A percentile compares a stretch with the other conserved stretches of the same genome.
phyloP scores from a whole-genome alignment of 2,888 invertebrate species.

The Drosophila nr. perissopoda region DNA sequence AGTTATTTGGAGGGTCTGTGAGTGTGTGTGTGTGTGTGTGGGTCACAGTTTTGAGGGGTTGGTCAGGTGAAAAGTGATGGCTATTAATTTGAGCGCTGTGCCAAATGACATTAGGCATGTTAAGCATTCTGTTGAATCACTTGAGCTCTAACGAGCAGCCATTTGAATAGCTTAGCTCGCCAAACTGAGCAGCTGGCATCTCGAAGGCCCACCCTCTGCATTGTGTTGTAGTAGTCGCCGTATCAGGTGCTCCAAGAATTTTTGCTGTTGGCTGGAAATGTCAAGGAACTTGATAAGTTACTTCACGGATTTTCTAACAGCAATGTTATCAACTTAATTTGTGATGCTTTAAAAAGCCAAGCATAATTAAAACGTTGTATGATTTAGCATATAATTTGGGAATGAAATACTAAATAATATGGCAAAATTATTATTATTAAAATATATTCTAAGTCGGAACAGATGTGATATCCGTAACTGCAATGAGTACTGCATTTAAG shows the following conservation, averaged over 20 bases:
- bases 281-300: slow-evolving; percentile 51
- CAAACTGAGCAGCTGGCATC: slow-evolving; percentile 40
- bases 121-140: slow-evolving; percentile 78
- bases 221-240: not conserved
- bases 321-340: slow-evolving; percentile 11
- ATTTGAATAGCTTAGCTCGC: slow-evolving; percentile 72
- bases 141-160: slow-evolving; percentile 76
- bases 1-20: slow-evolving; percentile 9
- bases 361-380: not conserved
- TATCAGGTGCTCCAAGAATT: slow-evolving; percentile 42
- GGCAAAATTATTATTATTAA: too few relatives aligned
- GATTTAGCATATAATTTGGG: not conserved
- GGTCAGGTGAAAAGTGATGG: slow-evolving; percentile 78
- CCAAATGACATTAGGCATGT: slow-evolving; percentile 80
- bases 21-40: not conserved
- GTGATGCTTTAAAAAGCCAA: slow-evolving; percentile 1
- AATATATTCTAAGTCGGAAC: not conserved
- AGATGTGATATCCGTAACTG: not conserved
- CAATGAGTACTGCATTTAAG: not conserved
- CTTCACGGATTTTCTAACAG: slow-evolving; percentile 30
- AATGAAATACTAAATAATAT: not conserved
- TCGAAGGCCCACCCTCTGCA: not conserved
- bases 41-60: slow-evolving; percentile 19
- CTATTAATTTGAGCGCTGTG: slow-evolving; percentile 76
- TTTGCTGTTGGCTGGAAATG: slow-evolving; percentile 30